Conservation (phyloP, 2,888 invertebrate species). For the Ophonus ardosiacus region DNA sequence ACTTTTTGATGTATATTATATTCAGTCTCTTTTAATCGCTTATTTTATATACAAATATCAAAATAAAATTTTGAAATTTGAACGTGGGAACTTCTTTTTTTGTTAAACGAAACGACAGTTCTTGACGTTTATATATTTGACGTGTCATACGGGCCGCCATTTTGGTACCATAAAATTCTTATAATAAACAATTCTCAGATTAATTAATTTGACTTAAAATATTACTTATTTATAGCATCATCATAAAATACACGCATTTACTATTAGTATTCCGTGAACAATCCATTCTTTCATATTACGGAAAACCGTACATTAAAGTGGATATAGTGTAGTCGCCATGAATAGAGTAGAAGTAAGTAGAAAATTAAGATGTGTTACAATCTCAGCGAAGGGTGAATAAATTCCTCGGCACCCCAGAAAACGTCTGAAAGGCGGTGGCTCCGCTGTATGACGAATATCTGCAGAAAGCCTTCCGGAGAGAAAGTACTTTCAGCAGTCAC, state of each 20-base stretch:
- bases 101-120: too few species aligned
- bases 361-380: slow-evolving; percentile 1
- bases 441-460: slow-evolving; percentile 37
- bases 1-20: too few species aligned
- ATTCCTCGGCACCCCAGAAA: not conserved
- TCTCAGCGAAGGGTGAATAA: not conserved
- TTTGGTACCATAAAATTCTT: too few species aligned
- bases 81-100: too few species aligned
- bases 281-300: not conserved
- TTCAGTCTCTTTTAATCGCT: too few species aligned
- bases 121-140: too few species aligned
- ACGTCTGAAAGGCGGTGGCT: not conserved
- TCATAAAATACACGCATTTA: not conserved
- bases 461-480: slow-evolving; percentile 20
- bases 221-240: too few species aligned
- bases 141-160: too few species aligned
- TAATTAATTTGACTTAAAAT: too few species aligned
- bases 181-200: too few species aligned
- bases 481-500: slow-evolving; percentile 42
- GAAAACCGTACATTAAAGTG: not conserved
- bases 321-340: not conserved
- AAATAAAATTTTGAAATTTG: too few species aligned
- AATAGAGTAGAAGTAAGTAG: not conserved
- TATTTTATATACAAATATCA: too few species aligned
- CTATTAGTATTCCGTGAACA: not conserved